Evolutionary conservation across 2,797 vertebrate species (phyloP), one percentile per base, ranked within the genome.

Genomic region (Acrossocheilus wenchowensis): DNA sequence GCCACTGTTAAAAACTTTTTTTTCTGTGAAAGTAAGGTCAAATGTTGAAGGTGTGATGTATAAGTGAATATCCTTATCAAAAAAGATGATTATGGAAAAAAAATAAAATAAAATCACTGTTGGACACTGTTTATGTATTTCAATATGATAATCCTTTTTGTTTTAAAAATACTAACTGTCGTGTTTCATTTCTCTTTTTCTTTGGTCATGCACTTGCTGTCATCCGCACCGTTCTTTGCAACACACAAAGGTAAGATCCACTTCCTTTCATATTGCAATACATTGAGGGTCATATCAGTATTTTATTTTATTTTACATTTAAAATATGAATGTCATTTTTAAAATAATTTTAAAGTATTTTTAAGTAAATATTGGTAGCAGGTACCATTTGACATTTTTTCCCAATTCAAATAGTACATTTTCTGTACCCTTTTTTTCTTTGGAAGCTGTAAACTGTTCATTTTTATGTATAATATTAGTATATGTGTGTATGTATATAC

Each of bases 201-300:
- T 71, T 62, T 54, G n/a, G 11, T 66, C 57, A 41, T 75, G n/a
- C 39, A 41, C 11, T 78, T 57, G 21, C 45, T 45, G 10, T 45
- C 50, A 23, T 83, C 36, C 68, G 57, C 57, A 48, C 30, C 21
- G 68, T 77, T 81, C 60, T 64, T 62, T 87, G 78, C 41, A n/a
- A 75, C 50, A 69, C 12, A 79, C 85, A 1, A 92, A 96, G 95
- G 95, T 95, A 95, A 95, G 95, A 93, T 26, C 10, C 19, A 36
- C 41, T 64, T 68, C 21, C 45, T 87, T 26, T 43, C 48, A 36
- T 71, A 30, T 71, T 66, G 7, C 23, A 48, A 43, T 73, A 43
- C 50, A 45, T 60, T 73, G n/a, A 26, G 21, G 5, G 11, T 3
- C 5, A 9, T 45, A 62, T 34, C 30, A 54, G 8, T 54, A 36